Conservation (phyloP, 1,140 invertebrate species). For the Scaptodrosophila lebanonensis region DNA sequence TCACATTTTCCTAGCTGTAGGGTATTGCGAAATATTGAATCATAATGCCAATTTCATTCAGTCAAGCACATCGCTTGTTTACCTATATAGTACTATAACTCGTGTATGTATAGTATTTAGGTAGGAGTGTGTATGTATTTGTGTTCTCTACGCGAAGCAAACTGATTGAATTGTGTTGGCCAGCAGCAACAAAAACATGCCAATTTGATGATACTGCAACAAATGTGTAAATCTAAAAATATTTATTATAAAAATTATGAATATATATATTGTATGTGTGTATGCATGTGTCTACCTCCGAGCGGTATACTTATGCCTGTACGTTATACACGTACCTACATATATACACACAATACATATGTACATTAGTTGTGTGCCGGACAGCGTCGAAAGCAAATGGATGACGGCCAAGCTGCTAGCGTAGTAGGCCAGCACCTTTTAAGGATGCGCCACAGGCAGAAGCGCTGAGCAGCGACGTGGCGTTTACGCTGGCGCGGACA, state of each 20-base stretch:
- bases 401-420: slow-evolving; percentile 6
- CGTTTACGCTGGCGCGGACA: slow-evolving; percentile 41
- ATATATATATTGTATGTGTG: slow-evolving; percentile 25
- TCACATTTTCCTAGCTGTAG: slow-evolving; percentile 3
- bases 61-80: slow-evolving; percentile 29
- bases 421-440: slow-evolving; percentile 67
- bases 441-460: slow-evolving; percentile 58
- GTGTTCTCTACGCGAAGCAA: slow-evolving; percentile 45
- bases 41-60: slow-evolving; percentile 45
- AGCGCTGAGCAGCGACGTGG: slow-evolving; percentile 52
- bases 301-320: no score
- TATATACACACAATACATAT: slow-evolving; percentile 5
- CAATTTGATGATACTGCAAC: slow-evolving; percentile 73
- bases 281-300: slow-evolving; percentile 12
- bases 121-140: slow-evolving; percentile 2
- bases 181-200: slow-evolving; percentile 65
- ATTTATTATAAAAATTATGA: slow-evolving; percentile 59
- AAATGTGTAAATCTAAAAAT: slow-evolving; percentile 69
- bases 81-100: neutral
- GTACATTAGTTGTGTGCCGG: slow-evolving; percentile 25
- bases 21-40: slow-evolving; percentile 12
- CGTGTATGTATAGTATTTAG: neutral
- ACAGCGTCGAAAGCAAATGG: slow-evolving; percentile 11
- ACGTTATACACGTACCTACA: no score
- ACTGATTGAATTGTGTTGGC: slow-evolving; percentile 74